Evolutionary conservation across 2,888 invertebrate species (phyloP), one percentile per base, ranked within the genome.

Genomic region (Acrocera orbiculus): DNA sequence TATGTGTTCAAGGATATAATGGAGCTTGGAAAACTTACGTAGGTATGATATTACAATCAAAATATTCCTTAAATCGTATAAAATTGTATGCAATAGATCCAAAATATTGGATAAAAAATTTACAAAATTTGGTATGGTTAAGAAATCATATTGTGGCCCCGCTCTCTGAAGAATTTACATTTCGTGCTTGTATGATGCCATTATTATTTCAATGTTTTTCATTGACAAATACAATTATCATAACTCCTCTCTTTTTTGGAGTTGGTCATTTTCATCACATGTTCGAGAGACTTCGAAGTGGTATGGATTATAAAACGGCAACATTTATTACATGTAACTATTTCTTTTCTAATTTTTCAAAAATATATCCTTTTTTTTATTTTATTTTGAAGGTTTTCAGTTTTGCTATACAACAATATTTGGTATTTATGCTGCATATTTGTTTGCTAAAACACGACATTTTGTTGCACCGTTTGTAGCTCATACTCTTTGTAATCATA

Each of bases 401-500:
- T 81, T 90, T 53, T 64, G 69, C 1, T 93, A 89, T 52, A 93
- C 95, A 3, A 86, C 85, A 33, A 56, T 93, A 30, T 95, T 95
- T 64, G 95, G 93, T 37, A 79, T 80, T 30, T 95, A 95, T 58
- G 90, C 92, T 5, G 82, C 92, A n/a, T 90, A 76, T 55, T 60
- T 93, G 30, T 89, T 92, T 60, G 66, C 81, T 8, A 73, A 81
- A 54, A 93, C 92, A 3, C 89, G 90, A 23, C 90, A 93, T 56
- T 73, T 93, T 46, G 65, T 77, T 13, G 85, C 92, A 2, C 83
- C 89, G 4, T 73, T 92, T 45, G 58, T 87, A 11, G 89, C 80
- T 2, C 95, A 95, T 58, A 79, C 86, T 20, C 90, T 92, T 58
- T 95, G 95, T 61, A 95, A 95, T 59, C 83, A 87, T 58, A 90